Percentiles rank a stretch among this genome's conserved stretches.
Conservation (phyloP, 2,888 invertebrate genomes). For the Temnothorax unifasciatus region DNA sequence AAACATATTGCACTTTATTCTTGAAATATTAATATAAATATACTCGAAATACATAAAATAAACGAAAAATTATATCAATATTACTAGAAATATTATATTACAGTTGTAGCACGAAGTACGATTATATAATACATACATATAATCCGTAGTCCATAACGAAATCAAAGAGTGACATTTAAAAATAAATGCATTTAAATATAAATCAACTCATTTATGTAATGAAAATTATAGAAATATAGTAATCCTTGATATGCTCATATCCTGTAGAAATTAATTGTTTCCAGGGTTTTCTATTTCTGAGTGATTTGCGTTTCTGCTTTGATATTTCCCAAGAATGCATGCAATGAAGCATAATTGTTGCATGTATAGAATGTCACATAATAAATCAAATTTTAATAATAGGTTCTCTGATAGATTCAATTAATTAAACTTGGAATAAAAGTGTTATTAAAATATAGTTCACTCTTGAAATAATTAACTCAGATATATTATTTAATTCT, state of each 20-base stretch:
- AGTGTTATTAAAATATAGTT: background rate
- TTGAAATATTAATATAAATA: constrained; percentile 23
- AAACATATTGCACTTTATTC: background rate
- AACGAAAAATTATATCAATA: background rate
- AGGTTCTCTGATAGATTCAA: background rate
- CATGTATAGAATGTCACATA: background rate
- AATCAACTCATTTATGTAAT: background rate
- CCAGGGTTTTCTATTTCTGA: background rate
- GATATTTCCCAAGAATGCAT: background rate
- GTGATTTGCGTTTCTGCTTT: background rate
- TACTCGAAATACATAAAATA: background rate
- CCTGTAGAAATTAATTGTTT: background rate
- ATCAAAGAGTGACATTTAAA: background rate
- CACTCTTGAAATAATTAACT: background rate
- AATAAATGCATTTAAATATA: background rate
- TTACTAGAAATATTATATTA: background rate
- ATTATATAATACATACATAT: background rate
- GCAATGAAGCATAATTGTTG: background rate
- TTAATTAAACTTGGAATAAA: background rate
- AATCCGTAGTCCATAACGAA: background rate
- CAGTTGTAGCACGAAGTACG: background rate
- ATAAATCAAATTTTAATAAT: background rate
- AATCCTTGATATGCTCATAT: background rate
- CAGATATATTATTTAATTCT: background rate
- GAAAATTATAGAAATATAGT: background rate